Evolutionary conservation across 2,888 invertebrate genomes (phyloP).

Genomic region (Protonemura montana): DNA sequence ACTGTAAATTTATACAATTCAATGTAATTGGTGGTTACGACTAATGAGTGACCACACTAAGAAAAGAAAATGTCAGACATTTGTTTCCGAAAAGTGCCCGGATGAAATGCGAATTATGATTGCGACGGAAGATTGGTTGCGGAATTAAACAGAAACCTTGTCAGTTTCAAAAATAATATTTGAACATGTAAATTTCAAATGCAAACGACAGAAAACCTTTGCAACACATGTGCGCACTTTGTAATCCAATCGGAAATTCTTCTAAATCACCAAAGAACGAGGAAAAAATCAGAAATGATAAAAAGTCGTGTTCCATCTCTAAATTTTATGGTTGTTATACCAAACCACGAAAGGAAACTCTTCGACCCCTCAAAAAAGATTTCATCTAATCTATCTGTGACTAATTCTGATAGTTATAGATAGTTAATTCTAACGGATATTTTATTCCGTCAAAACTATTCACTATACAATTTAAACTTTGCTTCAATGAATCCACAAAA

Average conservation of each 20-base stretch:
- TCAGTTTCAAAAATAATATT: neutral
- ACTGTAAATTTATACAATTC: conserved; percentile 32
- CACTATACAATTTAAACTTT: neutral
- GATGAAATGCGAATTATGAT: neutral
- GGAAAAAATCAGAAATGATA: too few species aligned
- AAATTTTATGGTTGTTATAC: neutral
- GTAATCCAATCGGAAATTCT: too few species aligned
- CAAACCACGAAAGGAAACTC: neutral
- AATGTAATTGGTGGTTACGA: neutral
- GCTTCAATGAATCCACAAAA: neutral
- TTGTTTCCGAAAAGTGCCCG: neutral
- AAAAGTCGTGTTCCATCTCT: neutral
- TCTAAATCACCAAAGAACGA: too few species aligned
- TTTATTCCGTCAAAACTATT: neutral
- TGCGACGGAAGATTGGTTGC: neutral
- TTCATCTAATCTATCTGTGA: neutral
- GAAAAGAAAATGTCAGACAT: neutral
- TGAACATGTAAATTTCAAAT: neutral
- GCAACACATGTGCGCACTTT: neutral
- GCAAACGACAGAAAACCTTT: neutral
- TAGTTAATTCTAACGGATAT: neutral
- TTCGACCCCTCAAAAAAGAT: neutral
- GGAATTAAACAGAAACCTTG: neutral
- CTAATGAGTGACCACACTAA: conserved; percentile 12
- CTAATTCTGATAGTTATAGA: conserved; percentile 2